Conservation (phyloP, 2,797 vertebrate genomes). For the Denticeps clupeoides region DNA sequence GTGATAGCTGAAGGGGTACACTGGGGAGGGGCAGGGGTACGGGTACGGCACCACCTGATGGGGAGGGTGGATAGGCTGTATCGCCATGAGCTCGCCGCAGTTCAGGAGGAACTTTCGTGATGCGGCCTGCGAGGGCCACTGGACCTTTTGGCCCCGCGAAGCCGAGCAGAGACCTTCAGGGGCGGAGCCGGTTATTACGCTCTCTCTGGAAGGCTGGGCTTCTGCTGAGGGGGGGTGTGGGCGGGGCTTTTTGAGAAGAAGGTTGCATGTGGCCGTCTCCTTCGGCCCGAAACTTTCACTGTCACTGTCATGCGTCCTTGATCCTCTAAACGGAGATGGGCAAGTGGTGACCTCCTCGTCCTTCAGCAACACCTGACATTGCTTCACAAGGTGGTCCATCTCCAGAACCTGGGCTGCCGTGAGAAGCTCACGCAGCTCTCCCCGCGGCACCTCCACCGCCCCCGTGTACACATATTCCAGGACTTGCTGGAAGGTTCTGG, state of each 20-base stretch:
- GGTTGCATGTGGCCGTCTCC: no score
- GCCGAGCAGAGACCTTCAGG: no score
- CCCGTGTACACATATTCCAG: slow-evolving; percentile 66
- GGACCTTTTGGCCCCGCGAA: slow-evolving; percentile 30
- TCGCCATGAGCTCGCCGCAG: slow-evolving; percentile 40
- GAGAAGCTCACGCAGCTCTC: slow-evolving; percentile 56
- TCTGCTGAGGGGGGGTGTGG: slow-evolving; percentile 23
- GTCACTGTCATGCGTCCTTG: no score
- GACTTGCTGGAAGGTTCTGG: slow-evolving; percentile 65
- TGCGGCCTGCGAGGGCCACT: slow-evolving; percentile 43
- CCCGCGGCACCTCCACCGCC: slow-evolving; percentile 52
- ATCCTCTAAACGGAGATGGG: no score
- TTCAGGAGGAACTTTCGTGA: slow-evolving; percentile 40
- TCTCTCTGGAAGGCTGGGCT: slow-evolving; percentile 34
- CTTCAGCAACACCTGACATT: slow-evolving; percentile 50
- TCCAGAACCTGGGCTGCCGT: slow-evolving; percentile 57
- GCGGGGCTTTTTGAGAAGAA: slow-evolving; percentile 12
- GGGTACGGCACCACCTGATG: slow-evolving; percentile 33
- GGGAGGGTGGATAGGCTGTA: slow-evolving; percentile 32
- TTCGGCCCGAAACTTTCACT: no score
- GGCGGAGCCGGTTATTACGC: slow-evolving; percentile 33
- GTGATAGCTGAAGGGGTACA: slow-evolving; percentile 42
- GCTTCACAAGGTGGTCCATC: slow-evolving; percentile 58
- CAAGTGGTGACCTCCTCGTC: slow-evolving; percentile 12
- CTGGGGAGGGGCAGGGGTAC: slow-evolving; percentile 39